Conservation (phyloP, 2,797 vertebrate genomes). For the Sebastes matsubarae region DNA sequence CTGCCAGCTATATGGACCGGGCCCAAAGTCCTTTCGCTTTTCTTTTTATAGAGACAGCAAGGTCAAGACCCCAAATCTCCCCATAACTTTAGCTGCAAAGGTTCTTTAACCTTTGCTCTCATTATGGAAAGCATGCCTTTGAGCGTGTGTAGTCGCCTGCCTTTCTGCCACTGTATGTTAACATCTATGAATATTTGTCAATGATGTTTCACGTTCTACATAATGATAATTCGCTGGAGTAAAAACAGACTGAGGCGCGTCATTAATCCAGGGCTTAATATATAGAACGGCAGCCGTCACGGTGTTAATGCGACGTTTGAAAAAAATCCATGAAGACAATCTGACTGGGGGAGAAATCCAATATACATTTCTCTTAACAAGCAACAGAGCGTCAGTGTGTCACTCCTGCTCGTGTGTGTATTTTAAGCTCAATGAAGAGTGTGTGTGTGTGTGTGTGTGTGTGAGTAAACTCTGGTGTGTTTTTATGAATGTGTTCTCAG, state of each 20-base stretch:
- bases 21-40: not conserved
- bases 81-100: not conserved
- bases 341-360: slow-evolving; percentile 24
- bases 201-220: not conserved
- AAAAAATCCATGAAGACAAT: slow-evolving; percentile 41
- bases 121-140: not conserved
- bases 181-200: not conserved
- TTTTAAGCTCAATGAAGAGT: not conserved
- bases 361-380: slow-evolving; percentile 9
- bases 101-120: not conserved
- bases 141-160: not conserved
- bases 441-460: slow-evolving; percentile 6
- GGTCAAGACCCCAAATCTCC: slow-evolving; percentile 13
- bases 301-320: slow-evolving; percentile 40
- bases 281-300: not conserved
- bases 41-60: slow-evolving; percentile 15
- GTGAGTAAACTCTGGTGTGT: not conserved
- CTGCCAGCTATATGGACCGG: slow-evolving; percentile 6
- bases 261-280: not conserved
- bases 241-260: not conserved
- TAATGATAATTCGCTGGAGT: not conserved
- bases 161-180: not conserved
- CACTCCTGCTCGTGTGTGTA: not conserved
- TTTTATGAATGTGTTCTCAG: not conserved
- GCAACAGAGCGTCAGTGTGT: not conserved